Base-by-base conservation (phyloP, 2,888 invertebrate species). In the Volucella inanis region DNA sequence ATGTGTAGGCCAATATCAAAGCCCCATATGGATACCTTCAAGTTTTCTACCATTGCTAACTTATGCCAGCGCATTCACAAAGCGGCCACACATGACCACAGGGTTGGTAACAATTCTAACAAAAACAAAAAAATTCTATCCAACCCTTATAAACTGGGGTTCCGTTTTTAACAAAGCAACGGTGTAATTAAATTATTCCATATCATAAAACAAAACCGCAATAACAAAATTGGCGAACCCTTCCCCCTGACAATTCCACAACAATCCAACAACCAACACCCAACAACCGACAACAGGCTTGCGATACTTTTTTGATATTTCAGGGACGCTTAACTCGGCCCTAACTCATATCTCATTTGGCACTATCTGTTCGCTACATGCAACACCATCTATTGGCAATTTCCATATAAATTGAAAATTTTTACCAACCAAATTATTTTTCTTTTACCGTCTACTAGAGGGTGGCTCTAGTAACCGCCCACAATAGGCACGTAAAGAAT, bases 321-420 rank as follows among this genome's bases (percentile, higher is more conserved):
- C 75, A 84, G 75, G 75, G 47, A 47, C 79, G 65, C 75, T 85
- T 85, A 85, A 84, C 65, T 59, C 43, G 64, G 61, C 71, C 75
- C 49, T 71, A 75, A 71, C 75, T 67, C 75, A 80, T 67, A 75
- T 59, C 43, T 47, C 61, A 54, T 62, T 52, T 64, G 52, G 62
- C 50, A 65, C 75, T 71, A 84, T 75, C 75, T 52, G 14, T 11
- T 31, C 41, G 74, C 3, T 71, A 67, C 80, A 72, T 81, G 68
- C 81, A 85, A 72, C 77, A 72, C 85, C 81, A 85, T 77, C 85
- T 85, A 85, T 85, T 77, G 85, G 72, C 85, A 85, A 85, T 85
- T 85, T 85, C 85, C 85, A 85, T 85, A 85, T 85, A 85, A 85
- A 85, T 85, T 85, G 85, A 85, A 85, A 85, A 85, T 57, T 85